phyloP scores from a whole-genome alignment of 2,888 invertebrate genomes.

The Leptopilina drosophilae region DNA sequence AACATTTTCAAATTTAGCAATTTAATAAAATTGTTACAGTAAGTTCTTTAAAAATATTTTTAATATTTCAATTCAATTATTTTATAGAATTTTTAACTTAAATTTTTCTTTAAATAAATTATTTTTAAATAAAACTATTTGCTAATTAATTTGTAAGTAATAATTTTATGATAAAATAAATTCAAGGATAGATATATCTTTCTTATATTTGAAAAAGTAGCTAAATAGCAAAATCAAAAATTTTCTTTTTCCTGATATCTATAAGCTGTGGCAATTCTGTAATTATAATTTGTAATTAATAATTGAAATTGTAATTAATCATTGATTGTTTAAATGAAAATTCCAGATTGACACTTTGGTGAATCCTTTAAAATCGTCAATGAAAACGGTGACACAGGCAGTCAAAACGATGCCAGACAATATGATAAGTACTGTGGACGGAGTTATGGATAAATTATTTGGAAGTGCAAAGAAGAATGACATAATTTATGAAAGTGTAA shows the following conservation, averaged over 20 bases:
- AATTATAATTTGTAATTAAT: neutral
- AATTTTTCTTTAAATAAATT: too few relatives aligned
- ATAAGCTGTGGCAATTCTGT: too few relatives aligned
- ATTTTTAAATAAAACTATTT: too few relatives aligned
- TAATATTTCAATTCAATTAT: too few relatives aligned
- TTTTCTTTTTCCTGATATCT: neutral
- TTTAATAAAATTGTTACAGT: too few relatives aligned
- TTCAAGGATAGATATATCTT: too few relatives aligned
- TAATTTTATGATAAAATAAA: too few relatives aligned
- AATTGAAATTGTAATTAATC: neutral
- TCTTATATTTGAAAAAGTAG: neutral
- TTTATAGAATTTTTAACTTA: too few relatives aligned
- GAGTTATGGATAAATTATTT: slow-evolving; percentile 89
- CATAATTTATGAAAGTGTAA: slow-evolving; percentile 77
- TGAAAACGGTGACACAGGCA: slow-evolving; percentile 85
- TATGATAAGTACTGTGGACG: slow-evolving; percentile 89
- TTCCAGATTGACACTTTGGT: slow-evolving; percentile 84
- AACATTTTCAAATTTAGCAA: too few relatives aligned
- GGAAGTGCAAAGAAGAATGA: slow-evolving; percentile 76
- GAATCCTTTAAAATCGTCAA: slow-evolving; percentile 89
- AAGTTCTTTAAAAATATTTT: too few relatives aligned
- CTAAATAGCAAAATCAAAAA: slow-evolving; percentile 11
- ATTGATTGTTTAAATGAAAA: slow-evolving; percentile 31
- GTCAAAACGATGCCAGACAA: slow-evolving; percentile 94
- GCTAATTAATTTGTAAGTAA: too few relatives aligned